These are phyloP conservation scores for Pholis gunnellus DNA, from an alignment of 2,113 vertebrate genomes.

Conservation along the genomic window DNA sequence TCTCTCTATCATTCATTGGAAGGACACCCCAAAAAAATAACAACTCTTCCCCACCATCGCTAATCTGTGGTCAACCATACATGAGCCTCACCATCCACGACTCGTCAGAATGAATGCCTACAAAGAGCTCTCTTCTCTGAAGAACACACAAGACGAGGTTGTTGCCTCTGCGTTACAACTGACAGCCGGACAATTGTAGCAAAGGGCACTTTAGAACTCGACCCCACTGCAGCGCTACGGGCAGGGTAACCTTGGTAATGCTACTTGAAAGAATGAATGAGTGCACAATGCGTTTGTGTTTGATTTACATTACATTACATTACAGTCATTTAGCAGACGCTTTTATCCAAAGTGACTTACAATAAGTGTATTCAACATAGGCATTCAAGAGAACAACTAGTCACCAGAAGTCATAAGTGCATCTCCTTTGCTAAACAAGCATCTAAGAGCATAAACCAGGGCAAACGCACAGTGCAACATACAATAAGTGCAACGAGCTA, in stretches of 20 bases:
- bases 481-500: no score
- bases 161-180: conserved; percentile 15
- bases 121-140: not conserved
- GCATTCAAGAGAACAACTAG: no score
- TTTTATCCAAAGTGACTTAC: no score
- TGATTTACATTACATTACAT: no score
- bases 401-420: no score
- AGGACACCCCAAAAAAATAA: not conserved
- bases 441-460: no score
- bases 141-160: not conserved
- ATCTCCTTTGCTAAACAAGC: no score
- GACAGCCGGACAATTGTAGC: conserved; percentile 28
- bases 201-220: conserved; percentile 25
- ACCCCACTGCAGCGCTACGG: conserved; percentile 1
- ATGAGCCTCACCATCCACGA: not conserved
- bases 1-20: not conserved
- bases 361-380: no score
- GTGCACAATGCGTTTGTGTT: not conserved
- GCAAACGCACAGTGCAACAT: no score
- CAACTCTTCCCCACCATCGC: not conserved
- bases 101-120: conserved; percentile 8
- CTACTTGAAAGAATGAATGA: not conserved
- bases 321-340: no score
- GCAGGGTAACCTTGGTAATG: conserved; percentile 9
- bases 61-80: not conserved